Base-by-base conservation (phyloP, 1,140 invertebrate genomes). In the Pseudomyrmex gracilis region DNA sequence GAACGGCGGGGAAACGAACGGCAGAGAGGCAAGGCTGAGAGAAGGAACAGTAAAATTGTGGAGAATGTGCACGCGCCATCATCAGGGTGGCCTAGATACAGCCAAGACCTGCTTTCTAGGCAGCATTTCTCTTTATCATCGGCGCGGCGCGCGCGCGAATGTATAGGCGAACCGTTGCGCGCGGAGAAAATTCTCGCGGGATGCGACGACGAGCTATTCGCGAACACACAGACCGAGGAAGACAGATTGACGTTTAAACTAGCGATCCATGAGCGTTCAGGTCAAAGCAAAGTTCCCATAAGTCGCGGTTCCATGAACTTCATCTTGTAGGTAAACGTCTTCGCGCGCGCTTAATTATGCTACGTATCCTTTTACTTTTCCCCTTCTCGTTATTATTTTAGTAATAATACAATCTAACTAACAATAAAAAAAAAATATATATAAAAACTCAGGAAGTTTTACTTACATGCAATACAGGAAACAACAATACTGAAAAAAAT, bases 81-180 rank as follows among this genome's bases (percentile, higher is more conserved):
- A 91, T 91, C 91, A 91, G 90, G 86, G 90, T 94, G 93, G 93
- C 93, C 93, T 94, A 94, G 93, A 94, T 94, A 93, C 90, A 85
- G 84, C 82, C 90, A 92, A 94, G 94, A 94, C 94, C 93, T 94
- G 94, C 94, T 94, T 94, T 94, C 94, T 94, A 94, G 93, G 90
- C 93, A 93, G 90, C 93, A 94, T 94, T 94, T 94, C 93, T 94
- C 93, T 94, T 94, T 94, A 94, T 93, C 93, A 93, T 91, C 90
- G 84, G 82, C 77, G 71, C 82, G 71, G 58, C 49, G 77, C 45
- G 73, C 86, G 88, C 91, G 89, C 86, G 90, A 84, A 82, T 86
- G 89, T 92, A 85, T 85, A 87, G 88, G 87, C 89, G 83, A 90
- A 88, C 86, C 86, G 87, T 89, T 90, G 86, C 86, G 87, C 89